Conservation (phyloP, 2,888 invertebrate genomes). For the Schizotus pectinicornis region DNA sequence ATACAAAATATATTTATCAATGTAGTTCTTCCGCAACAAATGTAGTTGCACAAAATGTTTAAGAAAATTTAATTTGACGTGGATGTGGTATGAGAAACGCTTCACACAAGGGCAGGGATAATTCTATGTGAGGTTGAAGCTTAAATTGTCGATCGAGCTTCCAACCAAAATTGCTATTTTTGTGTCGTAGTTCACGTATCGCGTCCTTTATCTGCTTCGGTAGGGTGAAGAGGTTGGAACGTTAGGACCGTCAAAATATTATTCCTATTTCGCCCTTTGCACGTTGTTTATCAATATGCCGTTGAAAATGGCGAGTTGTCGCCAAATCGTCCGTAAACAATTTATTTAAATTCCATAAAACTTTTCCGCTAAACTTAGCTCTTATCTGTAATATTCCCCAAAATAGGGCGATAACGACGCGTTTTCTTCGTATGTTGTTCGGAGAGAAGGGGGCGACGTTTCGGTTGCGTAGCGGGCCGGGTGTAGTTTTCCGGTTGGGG, state of each 20-base stretch:
- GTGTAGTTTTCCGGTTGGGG: not conserved
- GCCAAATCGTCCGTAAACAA: slow-evolving; percentile 14
- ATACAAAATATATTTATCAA: too few species aligned
- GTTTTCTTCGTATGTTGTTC: not conserved
- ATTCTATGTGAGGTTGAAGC: too few species aligned
- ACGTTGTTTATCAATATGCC: slow-evolving; percentile 15
- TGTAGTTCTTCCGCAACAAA: too few species aligned
- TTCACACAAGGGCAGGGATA: too few species aligned
- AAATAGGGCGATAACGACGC: not conserved
- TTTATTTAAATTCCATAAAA: slow-evolving; percentile 17
- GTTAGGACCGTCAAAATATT: slow-evolving; percentile 1
- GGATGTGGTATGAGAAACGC: too few species aligned
- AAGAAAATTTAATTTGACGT: too few species aligned
- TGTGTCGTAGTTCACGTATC: too few species aligned
- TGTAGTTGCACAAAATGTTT: too few species aligned
- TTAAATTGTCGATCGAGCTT: too few species aligned
- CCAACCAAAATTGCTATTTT: too few species aligned
- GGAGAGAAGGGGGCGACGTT: not conserved
- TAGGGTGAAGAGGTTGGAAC: not conserved
- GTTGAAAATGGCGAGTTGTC: not conserved
- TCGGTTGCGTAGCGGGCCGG: too few species aligned
- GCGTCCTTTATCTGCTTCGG: too few species aligned
- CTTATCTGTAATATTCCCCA: not conserved
- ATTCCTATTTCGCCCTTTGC: slow-evolving; percentile 12
- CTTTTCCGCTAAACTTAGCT: not conserved